Evolutionary conservation across 2,113 vertebrate genomes (phyloP), one percentile per base, ranked within the genome.

Genomic region (Aegotheles bennettii): DNA sequence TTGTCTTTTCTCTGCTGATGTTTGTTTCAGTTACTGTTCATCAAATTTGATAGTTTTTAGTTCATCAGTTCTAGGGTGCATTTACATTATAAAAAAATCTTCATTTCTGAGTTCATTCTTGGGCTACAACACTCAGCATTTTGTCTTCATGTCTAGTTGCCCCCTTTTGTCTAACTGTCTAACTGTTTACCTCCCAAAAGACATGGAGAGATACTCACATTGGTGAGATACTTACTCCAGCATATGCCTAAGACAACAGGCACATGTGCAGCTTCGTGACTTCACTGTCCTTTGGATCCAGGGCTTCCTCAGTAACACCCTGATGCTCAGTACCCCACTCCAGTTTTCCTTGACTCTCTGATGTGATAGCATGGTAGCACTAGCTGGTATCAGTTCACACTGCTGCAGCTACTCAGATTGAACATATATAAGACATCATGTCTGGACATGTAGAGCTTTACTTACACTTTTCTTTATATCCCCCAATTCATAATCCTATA

Each of bases 281-380:
- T 50, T 50, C 29, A 67, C n/a, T 73, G 57, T 18, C 26, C 21
- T 89, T 63, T 45, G 51, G 21, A 21, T 14, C 7, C 3, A 1
- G 3, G 21, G 3, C 35, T 20, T 75, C 47, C 42, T 56, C 51
- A 76, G 18, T 50, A 61, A 1, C 36, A 38, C 16, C 4, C 26
- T 47, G 29, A 28, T 71, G 23, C 57, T 71, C 61, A 36, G 43
- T 33, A 13, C 12, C 1, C 2, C 7, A 18, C 2, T 35, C 59
- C 19, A 23, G 1, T 33, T 42, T 83, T 53, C 51, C 17, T 53
- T 65, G 45, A 3, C 15, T 43, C 7, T 21, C 38, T 12, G 21
- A 3, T 33, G n/a, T 23, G 19, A 3, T 12, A 35, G 16, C 38
- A 12, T 1, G 3, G 29, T 6, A 29, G 18, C 38, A 31, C 18